Conservation (phyloP, 2,888 invertebrate genomes). For the Tholera decimalis region DNA sequence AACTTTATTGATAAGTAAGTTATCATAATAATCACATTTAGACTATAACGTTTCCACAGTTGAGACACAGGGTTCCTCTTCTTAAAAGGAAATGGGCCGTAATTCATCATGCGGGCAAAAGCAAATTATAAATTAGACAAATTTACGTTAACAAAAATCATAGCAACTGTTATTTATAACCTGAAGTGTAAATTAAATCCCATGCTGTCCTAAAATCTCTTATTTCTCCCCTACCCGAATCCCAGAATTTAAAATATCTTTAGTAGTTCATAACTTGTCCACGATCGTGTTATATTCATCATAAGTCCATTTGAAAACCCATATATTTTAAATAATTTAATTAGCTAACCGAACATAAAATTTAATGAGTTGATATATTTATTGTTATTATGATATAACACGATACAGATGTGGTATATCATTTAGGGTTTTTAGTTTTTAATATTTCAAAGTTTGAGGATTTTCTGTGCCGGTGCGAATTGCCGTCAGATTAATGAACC, state of each 20-base stretch:
- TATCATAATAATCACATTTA: no score
- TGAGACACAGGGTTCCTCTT: no score
- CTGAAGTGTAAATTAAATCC: no score
- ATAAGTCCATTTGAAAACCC: slow-evolving; percentile 44
- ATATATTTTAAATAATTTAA: slow-evolving; percentile 59
- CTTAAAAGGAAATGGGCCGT: no score
- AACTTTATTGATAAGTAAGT: background rate
- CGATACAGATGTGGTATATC: slow-evolving; percentile 3
- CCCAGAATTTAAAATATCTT: slow-evolving; percentile 17
- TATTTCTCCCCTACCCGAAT: background rate
- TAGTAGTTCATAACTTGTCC: slow-evolving; percentile 36
- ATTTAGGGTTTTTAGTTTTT: slow-evolving; percentile 11
- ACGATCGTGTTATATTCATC: slow-evolving; percentile 38
- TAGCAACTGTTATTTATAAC: background rate
- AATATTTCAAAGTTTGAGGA: background rate
- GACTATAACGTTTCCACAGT: no score
- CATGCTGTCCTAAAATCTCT: background rate
- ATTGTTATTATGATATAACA: slow-evolving; percentile 51
- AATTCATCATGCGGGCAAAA: no score
- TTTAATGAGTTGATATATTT: slow-evolving; percentile 64
- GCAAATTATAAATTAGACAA: no score
- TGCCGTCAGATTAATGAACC: background rate
- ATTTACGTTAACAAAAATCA: background rate
- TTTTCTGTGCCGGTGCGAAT: background rate
- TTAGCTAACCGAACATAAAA: slow-evolving; percentile 58